Evolutionary conservation across 2,888 invertebrate species (phyloP).

Genomic region (Protula sp.): DNA sequence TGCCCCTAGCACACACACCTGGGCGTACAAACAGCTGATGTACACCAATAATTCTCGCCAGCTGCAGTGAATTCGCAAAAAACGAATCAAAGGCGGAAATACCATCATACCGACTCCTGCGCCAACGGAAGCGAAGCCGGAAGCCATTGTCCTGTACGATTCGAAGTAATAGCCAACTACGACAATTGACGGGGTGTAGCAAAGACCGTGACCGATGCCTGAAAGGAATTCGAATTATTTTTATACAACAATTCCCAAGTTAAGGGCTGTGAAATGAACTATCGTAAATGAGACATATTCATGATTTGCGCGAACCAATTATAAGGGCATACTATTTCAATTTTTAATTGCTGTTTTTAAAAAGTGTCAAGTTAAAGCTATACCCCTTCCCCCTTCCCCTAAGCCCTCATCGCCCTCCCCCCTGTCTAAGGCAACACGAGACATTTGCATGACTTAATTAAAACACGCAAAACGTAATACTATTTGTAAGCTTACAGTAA

Average conservation of each 20-base stretch:
- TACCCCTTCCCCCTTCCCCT: no score
- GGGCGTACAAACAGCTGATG: background rate
- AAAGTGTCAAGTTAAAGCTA: no score
- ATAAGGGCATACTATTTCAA: no score
- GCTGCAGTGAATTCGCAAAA: background rate
- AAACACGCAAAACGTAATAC: no score
- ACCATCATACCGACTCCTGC: constrained; percentile 1
- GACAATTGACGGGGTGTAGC: background rate
- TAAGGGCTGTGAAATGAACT: no score
- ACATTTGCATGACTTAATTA: no score
- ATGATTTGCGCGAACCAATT: background rate
- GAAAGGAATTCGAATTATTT: no score
- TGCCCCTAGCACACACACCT: constrained; percentile 3
- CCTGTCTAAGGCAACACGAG: no score
- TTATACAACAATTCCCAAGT: no score
- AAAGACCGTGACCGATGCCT: background rate
- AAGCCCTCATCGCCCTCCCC: no score
- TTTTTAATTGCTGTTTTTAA: no score
- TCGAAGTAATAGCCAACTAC: constrained; percentile 4
- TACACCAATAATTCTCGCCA: constrained; percentile 3
- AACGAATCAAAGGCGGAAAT: constrained; percentile 5
- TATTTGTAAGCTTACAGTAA: no score
- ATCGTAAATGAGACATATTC: background rate
- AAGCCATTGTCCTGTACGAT: constrained; percentile 1
- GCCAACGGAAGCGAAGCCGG: constrained; percentile 4